Conservation (phyloP, 2,797 vertebrate species). For the Betta splendens region DNA sequence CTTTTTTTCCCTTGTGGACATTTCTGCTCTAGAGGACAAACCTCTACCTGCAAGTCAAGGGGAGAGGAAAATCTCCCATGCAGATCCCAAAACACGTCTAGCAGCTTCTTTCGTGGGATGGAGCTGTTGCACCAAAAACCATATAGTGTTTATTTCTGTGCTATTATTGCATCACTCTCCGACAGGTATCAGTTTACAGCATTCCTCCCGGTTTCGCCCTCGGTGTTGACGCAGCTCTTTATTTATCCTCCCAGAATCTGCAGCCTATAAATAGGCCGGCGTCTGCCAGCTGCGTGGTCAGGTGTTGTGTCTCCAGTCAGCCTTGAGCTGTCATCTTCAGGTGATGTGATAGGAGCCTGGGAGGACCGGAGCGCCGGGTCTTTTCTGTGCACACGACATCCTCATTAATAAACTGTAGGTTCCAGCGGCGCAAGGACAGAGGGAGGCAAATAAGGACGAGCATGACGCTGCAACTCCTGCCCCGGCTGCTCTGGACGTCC, state of each 20-base stretch:
- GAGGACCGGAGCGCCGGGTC: conserved; percentile 43
- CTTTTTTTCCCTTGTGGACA: conserved; percentile 9
- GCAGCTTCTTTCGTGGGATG: neutral
- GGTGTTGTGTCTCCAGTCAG: conserved; percentile 53
- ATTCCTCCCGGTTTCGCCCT: conserved; percentile 21
- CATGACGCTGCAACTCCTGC: conserved; percentile 52
- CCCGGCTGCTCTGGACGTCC: conserved; percentile 24
- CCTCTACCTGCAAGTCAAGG: conserved; percentile 16
- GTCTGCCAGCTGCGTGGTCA: conserved; percentile 60
- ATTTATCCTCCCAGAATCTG: conserved; percentile 33
- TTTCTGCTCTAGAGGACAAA: neutral
- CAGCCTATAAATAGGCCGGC: conserved; percentile 61
- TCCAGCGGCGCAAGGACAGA: conserved; percentile 57
- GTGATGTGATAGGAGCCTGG: conserved; percentile 51
- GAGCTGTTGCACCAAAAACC: neutral
- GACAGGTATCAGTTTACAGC: conserved; percentile 14
- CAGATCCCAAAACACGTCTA: conserved; percentile 4
- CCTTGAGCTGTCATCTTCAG: conserved; percentile 64
- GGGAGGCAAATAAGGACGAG: conserved; percentile 60
- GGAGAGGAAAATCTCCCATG: conserved; percentile 3
- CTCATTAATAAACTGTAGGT: conserved; percentile 57
- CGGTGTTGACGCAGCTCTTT: conserved; percentile 28
- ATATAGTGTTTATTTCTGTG: conserved; percentile 9
- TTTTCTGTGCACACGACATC: conserved; percentile 42
- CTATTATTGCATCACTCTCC: conserved; percentile 7